phyloP scores from a whole-genome alignment of 2,888 invertebrate genomes.

The Syritta pipiens region DNA sequence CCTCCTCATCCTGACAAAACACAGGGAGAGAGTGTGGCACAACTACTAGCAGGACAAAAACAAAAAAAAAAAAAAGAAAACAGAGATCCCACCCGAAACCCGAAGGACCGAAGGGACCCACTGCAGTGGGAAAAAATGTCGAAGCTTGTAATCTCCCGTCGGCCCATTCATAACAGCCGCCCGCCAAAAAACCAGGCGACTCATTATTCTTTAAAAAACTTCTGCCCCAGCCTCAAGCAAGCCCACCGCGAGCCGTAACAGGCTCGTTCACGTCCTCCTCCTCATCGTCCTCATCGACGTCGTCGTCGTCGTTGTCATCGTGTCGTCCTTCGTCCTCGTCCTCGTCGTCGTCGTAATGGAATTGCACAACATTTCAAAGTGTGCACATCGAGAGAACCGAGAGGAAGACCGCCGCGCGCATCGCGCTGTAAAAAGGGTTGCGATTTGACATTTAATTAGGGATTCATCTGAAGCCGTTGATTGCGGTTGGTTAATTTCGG shows the following conservation, averaged over 20 bases:
- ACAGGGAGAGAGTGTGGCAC: constrained; percentile 43
- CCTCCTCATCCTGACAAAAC: constrained; percentile 47
- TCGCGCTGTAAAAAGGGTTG: too few relatives aligned
- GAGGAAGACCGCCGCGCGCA: neutral
- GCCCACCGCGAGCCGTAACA: neutral
- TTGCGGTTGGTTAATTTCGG: constrained; percentile 66
- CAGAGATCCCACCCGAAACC: neutral
- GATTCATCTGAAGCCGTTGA: constrained; percentile 64
- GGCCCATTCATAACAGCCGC: constrained; percentile 65
- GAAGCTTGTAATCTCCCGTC: constrained; percentile 68
- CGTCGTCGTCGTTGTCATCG: too few relatives aligned
- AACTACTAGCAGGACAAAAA: constrained; percentile 37
- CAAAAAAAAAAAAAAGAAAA: neutral
- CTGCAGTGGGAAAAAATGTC: constrained; percentile 65
- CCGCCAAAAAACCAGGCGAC: constrained; percentile 65
- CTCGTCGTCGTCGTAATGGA: constrained; percentile 64
- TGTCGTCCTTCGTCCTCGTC: too few relatives aligned
- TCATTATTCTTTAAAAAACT: constrained; percentile 61
- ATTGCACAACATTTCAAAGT: constrained; percentile 53
- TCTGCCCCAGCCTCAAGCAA: neutral
- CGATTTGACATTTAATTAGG: constrained; percentile 67
- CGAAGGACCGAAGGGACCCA: neutral
- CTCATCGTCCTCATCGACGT: too few relatives aligned
- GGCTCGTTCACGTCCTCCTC: too few relatives aligned
- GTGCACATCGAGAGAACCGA: constrained; percentile 28